Percentiles rank a stretch among this genome's conserved stretches.
phyloP scores from a whole-genome alignment of 2,113 vertebrate genomes.

The Myotis yumanensis region DNA sequence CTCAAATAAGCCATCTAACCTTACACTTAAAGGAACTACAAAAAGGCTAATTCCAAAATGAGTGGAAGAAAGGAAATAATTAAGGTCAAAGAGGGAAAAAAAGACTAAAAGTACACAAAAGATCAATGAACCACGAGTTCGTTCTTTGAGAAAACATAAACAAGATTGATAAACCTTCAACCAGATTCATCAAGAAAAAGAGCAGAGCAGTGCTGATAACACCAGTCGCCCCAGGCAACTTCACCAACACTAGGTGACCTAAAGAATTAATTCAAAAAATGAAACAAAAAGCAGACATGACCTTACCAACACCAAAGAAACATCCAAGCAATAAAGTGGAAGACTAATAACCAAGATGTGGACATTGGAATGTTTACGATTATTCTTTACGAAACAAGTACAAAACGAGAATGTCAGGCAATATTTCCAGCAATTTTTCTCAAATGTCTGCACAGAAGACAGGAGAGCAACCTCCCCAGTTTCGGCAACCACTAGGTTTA shows the following conservation, averaged over 20 bases:
- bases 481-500: constrained; percentile 77
- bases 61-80: not conserved
- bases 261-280: constrained; percentile 60
- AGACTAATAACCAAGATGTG: constrained; percentile 73
- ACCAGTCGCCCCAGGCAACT: constrained; percentile 76
- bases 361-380: constrained; percentile 67
- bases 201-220: constrained; percentile 77
- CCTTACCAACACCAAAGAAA: constrained; percentile 25
- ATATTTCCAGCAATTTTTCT: constrained; percentile 70
- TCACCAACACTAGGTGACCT: constrained; percentile 78
- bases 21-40: not conserved
- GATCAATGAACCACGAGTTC: not conserved
- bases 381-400: constrained; percentile 48
- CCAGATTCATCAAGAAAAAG: not conserved
- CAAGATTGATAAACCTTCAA: not conserved
- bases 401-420: not conserved
- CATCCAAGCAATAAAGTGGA: constrained; percentile 81
- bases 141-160: not conserved
- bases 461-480: constrained; percentile 74
- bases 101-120: not conserved
- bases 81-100: not conserved
- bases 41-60: not conserved
- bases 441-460: constrained; percentile 74
- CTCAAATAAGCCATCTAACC: not conserved
- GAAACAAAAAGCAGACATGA: constrained; percentile 44